These are phyloP conservation scores for Macrophya annulata DNA, from an alignment of 2,888 invertebrate species.

Conservation along the genomic window DNA sequence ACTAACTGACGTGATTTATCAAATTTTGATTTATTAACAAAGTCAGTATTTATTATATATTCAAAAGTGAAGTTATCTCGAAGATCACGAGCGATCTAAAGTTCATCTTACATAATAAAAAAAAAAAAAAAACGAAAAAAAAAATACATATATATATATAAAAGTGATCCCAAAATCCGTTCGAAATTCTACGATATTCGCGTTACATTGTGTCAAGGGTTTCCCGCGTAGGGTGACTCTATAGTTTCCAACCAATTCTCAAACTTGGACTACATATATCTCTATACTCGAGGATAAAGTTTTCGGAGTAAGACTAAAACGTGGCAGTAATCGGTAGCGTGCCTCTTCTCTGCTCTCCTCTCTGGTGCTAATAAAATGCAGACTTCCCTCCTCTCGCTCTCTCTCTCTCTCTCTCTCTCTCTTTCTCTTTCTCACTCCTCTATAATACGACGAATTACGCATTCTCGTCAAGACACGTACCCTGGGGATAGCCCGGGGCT, in stretches of 20 bases:
- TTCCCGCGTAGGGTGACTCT: not conserved
- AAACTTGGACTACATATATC: constrained; percentile 4
- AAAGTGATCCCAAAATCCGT: no score
- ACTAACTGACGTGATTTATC: not conserved
- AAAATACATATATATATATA: no score
- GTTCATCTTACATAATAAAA: not conserved
- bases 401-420: constrained; percentile 26
- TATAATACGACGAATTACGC: constrained; percentile 45
- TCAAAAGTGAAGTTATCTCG: not conserved
- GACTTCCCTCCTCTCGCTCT: constrained; percentile 21
- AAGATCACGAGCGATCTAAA: not conserved
- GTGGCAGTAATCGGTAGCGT: not conserved
- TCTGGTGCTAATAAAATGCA: constrained; percentile 48
- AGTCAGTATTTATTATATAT: not conserved
- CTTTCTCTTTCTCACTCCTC: not conserved
- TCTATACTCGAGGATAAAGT: constrained; percentile 3
- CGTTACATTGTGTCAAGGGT: not conserved
- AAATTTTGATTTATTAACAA: not conserved
- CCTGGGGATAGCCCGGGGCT: constrained; percentile 33
- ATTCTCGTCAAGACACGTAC: constrained; percentile 53
- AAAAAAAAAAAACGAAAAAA: no score
- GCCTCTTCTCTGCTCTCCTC: not conserved
- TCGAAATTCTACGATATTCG: not conserved
- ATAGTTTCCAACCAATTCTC: constrained; percentile 18
- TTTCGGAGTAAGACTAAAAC: constrained; percentile 17